Base-by-base conservation (phyloP, 1,140 invertebrate genomes). In the Acromyrmex charruanus region DNA sequence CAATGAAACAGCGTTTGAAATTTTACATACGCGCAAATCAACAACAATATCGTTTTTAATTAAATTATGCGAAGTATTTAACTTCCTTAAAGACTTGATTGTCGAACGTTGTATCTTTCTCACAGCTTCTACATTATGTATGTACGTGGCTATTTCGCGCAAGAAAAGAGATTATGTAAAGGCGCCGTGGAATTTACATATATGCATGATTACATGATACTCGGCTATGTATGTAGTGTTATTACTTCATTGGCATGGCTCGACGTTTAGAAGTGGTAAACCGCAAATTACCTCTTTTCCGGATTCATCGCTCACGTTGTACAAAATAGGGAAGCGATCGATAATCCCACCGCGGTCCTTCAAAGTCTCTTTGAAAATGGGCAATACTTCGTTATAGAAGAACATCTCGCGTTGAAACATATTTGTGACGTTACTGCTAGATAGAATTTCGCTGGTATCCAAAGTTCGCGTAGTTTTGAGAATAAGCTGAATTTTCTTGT, bases 401-500 rank as follows among this genome's bases (percentile, higher is more conserved):
- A 28, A 80, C 5, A 90, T 87, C 68, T 93, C 92, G 3, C 86
- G 87, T 0, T 87, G 61, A 14, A 91, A 93, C 31, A 93, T 80
- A 0, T n/a, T 35, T 28, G 81, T 86, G 1, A 69, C 65, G 6
- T 51, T 65, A 0, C 35, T 61, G 2, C 18, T 21, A n/a, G 35
- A 51, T 14, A 25, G 16, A 10, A 44, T 10, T 1, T 65, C 18
- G 28, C 68, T 4, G 18, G n/a, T 28, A 35, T 75, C 31, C 21
- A 80, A 49, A 1, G 0, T 81, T 0, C 80, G 53, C 4, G 87
- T 87, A 7, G 88, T 68, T 35, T 93, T 92, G 0, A 92, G 14
- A 39, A 93, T 82, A 2, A 80, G 85, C 5, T 88, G 3, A 0
- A 89, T 53, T 6, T 31, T 87, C 53, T 90, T 66, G 16, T 35